These are phyloP conservation scores for Drosophila tripunctata DNA, from an alignment of 2,888 invertebrate species.

Conservation along the genomic window DNA sequence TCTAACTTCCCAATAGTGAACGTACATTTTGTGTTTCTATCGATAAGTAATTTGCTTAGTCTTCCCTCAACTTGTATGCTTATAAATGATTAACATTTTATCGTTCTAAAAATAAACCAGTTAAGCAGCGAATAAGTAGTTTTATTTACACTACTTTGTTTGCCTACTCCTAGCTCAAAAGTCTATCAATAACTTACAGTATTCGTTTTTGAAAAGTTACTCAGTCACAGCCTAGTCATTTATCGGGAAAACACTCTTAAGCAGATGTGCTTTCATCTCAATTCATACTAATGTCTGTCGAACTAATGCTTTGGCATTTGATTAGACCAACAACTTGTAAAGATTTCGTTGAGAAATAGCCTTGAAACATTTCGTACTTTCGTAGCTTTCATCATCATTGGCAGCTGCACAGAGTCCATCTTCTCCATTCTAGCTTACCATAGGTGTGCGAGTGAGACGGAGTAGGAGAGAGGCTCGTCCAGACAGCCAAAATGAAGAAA, in stretches of 20 bases:
- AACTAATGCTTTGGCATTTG: slow-evolving; percentile 15
- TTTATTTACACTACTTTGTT: no score
- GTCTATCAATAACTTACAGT: neutral
- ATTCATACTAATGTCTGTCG: slow-evolving; percentile 24
- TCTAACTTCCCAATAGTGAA: no score
- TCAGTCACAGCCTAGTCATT: neutral
- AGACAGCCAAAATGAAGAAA: neutral
- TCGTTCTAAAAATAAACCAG: no score
- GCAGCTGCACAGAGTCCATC: slow-evolving; percentile 46
- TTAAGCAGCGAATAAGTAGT: no score
- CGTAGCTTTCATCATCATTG: slow-evolving; percentile 36
- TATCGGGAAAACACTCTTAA: neutral
- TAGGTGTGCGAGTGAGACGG: neutral
- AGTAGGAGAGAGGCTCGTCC: neutral
- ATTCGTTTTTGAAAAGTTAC: neutral
- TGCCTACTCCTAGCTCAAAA: neutral
- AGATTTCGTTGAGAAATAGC: slow-evolving; percentile 7
- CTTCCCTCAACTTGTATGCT: no score
- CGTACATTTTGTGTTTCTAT: no score
- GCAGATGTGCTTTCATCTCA: slow-evolving; percentile 7
- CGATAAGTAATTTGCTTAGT: no score
- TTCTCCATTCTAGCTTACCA: slow-evolving; percentile 37
- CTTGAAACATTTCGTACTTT: slow-evolving; percentile 18
- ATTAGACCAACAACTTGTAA: slow-evolving; percentile 10
- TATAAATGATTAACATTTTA: no score